Evolutionary conservation across 2,888 invertebrate genomes (phyloP).

Genomic region (Agelastica alni): DNA sequence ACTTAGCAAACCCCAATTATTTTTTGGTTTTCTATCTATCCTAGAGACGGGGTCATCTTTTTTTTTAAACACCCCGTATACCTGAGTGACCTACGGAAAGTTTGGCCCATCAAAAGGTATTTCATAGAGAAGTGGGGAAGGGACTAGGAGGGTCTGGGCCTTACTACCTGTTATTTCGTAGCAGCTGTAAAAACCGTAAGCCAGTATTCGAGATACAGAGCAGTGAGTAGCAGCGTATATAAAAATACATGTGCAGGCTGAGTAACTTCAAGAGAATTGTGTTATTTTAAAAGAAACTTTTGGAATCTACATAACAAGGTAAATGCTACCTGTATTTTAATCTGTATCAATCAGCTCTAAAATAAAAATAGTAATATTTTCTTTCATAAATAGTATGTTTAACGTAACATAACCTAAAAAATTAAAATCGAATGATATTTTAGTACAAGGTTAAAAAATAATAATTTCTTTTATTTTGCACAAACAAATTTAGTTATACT

Average conservation of each 20-base stretch:
- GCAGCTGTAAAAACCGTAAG: constrained; percentile 15
- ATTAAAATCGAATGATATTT: constrained; percentile 3
- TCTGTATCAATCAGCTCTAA: too few species aligned
- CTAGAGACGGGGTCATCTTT: too few species aligned
- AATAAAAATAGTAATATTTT: too few species aligned
- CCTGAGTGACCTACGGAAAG: constrained; percentile 10
- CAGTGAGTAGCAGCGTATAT: not conserved
- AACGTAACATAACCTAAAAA: too few species aligned
- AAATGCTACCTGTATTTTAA: too few species aligned
- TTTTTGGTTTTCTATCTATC: too few species aligned
- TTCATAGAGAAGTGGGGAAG: constrained; percentile 16
- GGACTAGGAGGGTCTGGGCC: constrained; percentile 19
- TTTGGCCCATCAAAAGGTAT: constrained; percentile 16
- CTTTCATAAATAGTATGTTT: too few species aligned
- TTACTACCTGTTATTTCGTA: constrained; percentile 16
- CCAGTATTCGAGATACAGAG: constrained; percentile 12
- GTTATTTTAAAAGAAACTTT: too few species aligned
- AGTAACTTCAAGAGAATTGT: too few species aligned
- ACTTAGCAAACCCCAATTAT: too few species aligned
- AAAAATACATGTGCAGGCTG: not conserved
- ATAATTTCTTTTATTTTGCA: constrained; percentile 18
- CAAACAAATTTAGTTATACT: constrained; percentile 22
- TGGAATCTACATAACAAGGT: too few species aligned
- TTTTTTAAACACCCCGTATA: too few species aligned
- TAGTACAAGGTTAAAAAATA: constrained; percentile 11